Evolutionary conservation across 1,140 invertebrate species (phyloP).

Genomic region (Lucilia sericata): DNA sequence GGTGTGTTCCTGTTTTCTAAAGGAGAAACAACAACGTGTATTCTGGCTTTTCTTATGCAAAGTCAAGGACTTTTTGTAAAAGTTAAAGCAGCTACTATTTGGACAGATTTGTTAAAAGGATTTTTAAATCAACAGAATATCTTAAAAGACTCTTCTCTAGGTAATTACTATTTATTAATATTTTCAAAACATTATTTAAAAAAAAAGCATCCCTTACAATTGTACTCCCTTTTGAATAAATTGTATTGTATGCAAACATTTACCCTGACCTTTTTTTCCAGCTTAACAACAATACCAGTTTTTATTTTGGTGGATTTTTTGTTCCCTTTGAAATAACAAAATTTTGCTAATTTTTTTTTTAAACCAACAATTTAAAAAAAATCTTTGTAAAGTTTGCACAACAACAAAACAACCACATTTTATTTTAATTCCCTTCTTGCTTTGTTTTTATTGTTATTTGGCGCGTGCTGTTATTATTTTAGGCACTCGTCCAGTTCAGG

Average conservation of each 20-base stretch:
- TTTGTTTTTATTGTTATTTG: slow-evolving; percentile 23
- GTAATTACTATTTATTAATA: background rate
- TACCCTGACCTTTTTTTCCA: background rate
- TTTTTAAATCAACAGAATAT: background rate
- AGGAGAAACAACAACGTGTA: background rate
- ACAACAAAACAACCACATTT: background rate
- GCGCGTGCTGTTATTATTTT: slow-evolving; percentile 14
- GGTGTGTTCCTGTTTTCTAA: background rate
- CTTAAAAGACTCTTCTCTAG: background rate
- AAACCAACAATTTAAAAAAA: background rate
- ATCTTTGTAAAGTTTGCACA: too few species aligned
- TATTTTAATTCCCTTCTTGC: background rate
- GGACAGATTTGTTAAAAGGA: background rate
- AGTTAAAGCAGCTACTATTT: background rate
- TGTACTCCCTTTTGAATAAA: background rate
- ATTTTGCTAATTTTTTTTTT: background rate
- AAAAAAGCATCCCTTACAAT: background rate
- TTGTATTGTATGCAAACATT: background rate
- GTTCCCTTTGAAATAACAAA: background rate
- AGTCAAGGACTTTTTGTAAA: slow-evolving; percentile 10
- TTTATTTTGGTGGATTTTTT: background rate
- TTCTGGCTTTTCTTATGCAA: background rate
- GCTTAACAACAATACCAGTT: background rate
- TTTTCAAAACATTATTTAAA: background rate
- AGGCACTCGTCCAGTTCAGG: background rate